Conservation (phyloP, 1,140 invertebrate genomes). For the Cydia amplana region DNA sequence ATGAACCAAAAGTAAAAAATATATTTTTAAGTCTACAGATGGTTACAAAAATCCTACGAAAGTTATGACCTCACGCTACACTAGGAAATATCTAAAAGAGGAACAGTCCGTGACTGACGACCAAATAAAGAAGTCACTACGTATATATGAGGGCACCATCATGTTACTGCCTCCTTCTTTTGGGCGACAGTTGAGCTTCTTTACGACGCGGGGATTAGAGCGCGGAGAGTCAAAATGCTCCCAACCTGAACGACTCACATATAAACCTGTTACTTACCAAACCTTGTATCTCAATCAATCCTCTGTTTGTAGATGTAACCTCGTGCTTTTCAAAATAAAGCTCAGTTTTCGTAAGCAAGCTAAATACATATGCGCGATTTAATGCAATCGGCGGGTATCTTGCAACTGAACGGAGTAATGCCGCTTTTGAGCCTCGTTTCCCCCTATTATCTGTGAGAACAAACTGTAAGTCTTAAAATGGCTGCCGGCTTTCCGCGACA, state of each 20-base stretch:
- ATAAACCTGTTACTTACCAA: not conserved
- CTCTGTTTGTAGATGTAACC: not conserved
- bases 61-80: not conserved
- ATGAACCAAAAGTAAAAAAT: too few relatives aligned
- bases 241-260: conserved; percentile 11
- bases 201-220: not conserved
- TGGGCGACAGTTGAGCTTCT: conserved; percentile 19
- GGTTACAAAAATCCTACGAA: conserved; percentile 15
- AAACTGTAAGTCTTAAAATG: conserved; percentile 42
- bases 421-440: conserved; percentile 48
- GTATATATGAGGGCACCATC: conserved; percentile 5
- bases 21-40: not conserved
- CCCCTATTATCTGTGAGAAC: conserved; percentile 48
- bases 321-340: not conserved
- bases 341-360: not conserved
- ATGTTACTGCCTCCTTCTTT: conserved; percentile 13
- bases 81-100: conserved; percentile 13
- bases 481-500: conserved; percentile 38
- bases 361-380: not conserved
- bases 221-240: conserved; percentile 13
- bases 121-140: conserved; percentile 5
- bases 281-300: not conserved
- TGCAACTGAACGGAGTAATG: conserved; percentile 46
- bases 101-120: conserved; percentile 1
- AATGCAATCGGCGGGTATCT: conserved; percentile 36